Evolutionary conservation across 1,140 invertebrate genomes (phyloP), one percentile per base, ranked within the genome.

Genomic region (Saxidomus purpurata): DNA sequence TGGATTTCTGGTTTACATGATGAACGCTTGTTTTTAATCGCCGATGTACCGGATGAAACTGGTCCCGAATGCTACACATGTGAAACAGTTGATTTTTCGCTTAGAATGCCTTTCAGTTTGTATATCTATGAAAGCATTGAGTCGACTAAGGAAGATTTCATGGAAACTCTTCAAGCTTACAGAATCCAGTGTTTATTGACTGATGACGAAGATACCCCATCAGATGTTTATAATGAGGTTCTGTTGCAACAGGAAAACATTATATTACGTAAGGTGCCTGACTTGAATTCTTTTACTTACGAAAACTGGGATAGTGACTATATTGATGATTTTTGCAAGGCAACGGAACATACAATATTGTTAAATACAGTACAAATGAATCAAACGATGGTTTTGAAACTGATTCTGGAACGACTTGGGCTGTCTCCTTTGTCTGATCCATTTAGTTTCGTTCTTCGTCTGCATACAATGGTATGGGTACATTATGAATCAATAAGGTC

Each of bases 11-110:
- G 19, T 19, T 31, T 89, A 19, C 34, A 31, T 4, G 38, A 82
- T n/a, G n/a, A 74, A 52, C 4, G 38, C 13, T 4, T 59, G 17
- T 82, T 89, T 59, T 40, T 61, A 15, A 71, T 82, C 19, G 49
- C n/a, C 40, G 61, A 59, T 34, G 52, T 55, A 19, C 31, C 61
- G 3, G 43, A 82, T 11, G 77, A 81, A 82, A 49, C 47, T 38
- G 87, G 79, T 4, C 87, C 87, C 15, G 87, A 89, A 43, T 71
- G 87, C 63, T 89, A 71, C 74, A 38, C 36, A 11, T 76, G 77
- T 59, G 31, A 34, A 0, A 36, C 49, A 40, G 25, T 38, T 19
- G 87, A 82, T 71, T 55, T 89, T 2, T 17, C 38, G 0, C 63
- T 89, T 36, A 49, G 31, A 28, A 82, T 80, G 76, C 87, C 87